Percentiles rank a stretch among this genome's conserved stretches.
Evolutionary conservation across 2,888 invertebrate species (phyloP).

Genomic region (Mellilla xanthometata): DNA sequence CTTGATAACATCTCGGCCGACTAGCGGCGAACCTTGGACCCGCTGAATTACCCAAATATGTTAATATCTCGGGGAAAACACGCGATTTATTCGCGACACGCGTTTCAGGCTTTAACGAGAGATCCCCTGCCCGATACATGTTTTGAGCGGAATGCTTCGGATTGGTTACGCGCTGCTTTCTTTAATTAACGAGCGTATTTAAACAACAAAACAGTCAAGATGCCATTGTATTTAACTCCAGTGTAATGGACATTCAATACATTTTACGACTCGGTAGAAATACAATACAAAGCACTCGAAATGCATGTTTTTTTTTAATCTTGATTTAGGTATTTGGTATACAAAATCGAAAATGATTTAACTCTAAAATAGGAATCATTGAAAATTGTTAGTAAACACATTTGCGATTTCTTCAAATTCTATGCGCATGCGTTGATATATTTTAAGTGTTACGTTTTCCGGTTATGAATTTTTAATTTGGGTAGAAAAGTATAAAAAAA

Average conservation of each 20-base stretch:
- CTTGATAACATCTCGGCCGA: constrained; percentile 56
- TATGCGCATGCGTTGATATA: too few relatives aligned
- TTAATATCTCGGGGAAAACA: constrained; percentile 32
- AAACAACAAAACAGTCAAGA: neutral
- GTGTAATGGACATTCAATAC: neutral
- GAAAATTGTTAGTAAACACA: too few relatives aligned
- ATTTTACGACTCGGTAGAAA: neutral
- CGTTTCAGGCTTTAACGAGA: constrained; percentile 18
- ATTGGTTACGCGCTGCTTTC: constrained; percentile 3
- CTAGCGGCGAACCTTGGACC: constrained; percentile 24
- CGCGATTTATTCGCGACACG: constrained; percentile 23
- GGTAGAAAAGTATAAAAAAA: too few relatives aligned
- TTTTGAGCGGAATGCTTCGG: constrained; percentile 9
- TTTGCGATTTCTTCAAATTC: too few relatives aligned
- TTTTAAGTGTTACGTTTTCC: too few relatives aligned
- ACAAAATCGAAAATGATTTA: too few relatives aligned
- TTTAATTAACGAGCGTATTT: constrained; percentile 6
- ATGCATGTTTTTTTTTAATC: too few relatives aligned
- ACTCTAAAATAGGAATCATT: too few relatives aligned
- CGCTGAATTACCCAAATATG: constrained; percentile 35
- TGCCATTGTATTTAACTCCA: neutral
- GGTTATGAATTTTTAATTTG: too few relatives aligned
- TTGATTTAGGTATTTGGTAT: too few relatives aligned
- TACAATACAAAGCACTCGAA: too few relatives aligned
- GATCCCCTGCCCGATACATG: constrained; percentile 12